These are phyloP conservation scores for Papilio machaon DNA, from an alignment of 1,140 invertebrate species.

Conservation along the genomic window DNA sequence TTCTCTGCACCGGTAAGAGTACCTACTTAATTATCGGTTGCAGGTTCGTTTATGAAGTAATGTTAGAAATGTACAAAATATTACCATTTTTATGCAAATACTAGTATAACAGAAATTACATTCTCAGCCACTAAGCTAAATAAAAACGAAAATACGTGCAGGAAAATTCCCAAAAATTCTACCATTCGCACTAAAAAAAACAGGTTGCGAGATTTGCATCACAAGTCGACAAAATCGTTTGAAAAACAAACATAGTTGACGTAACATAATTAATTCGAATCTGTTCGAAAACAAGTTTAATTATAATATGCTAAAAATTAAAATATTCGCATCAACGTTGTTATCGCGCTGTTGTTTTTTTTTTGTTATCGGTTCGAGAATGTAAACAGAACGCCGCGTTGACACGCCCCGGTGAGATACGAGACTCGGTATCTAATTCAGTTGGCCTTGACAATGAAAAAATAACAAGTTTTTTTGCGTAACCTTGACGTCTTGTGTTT, in stretches of 20 bases:
- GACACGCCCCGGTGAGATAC: conserved; percentile 73
- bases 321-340: conserved; percentile 48
- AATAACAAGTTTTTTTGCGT: conserved; percentile 69
- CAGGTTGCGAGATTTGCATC: background rate
- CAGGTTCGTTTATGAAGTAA: background rate
- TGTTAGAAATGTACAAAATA: background rate
- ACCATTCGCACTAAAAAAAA: background rate
- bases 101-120: background rate
- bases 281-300: conserved; percentile 17
- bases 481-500: conserved; percentile 64
- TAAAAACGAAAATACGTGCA: background rate
- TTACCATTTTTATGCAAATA: background rate
- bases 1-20: background rate
- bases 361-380: conserved; percentile 66
- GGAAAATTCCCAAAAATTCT: background rate
- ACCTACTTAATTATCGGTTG: background rate
- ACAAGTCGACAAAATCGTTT: background rate
- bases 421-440: conserved; percentile 77
- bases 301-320: conserved; percentile 3
- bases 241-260: background rate
- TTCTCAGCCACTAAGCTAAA: background rate
- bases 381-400: conserved; percentile 73
- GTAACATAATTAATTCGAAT: conserved; percentile 4
- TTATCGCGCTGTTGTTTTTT: conserved; percentile 62
- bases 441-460: conserved; percentile 80